Conservation (phyloP, 2,113 vertebrate species). For the Tyrannus savana region DNA sequence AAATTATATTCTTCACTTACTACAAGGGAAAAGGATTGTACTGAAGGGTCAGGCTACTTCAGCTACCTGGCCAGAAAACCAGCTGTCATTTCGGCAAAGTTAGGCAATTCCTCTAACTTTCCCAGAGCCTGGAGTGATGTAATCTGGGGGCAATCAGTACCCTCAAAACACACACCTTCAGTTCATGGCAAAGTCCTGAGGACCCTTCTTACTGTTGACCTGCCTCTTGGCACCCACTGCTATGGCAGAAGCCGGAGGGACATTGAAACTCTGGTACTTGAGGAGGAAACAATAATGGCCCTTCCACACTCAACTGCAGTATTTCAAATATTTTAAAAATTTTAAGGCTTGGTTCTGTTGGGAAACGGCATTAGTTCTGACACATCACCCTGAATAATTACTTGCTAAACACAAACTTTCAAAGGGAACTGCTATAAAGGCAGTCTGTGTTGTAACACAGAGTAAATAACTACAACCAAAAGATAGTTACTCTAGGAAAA, state of each 20-base stretch:
- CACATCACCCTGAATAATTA: background rate
- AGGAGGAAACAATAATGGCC: background rate
- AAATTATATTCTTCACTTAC: background rate
- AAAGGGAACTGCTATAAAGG: background rate
- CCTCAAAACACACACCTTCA: background rate
- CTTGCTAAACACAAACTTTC: background rate
- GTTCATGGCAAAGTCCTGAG: background rate
- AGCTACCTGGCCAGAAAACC: background rate
- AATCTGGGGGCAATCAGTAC: background rate
- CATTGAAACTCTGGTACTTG: background rate
- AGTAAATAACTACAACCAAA: background rate
- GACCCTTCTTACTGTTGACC: background rate
- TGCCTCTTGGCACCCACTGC: rapidly evolving
- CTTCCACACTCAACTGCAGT: background rate
- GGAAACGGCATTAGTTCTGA: background rate
- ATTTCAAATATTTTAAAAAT: constrained; percentile 59
- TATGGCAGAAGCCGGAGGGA: background rate
- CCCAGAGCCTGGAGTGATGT: background rate
- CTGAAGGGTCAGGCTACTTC: background rate
- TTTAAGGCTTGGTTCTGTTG: background rate
- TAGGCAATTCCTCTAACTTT: background rate
- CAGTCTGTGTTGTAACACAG: background rate
- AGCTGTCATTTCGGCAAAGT: background rate
- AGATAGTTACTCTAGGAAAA: background rate
- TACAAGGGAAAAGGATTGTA: background rate